Conservation (phyloP, 2,797 vertebrate species). For the Eupleurogrammus muticus region DNA sequence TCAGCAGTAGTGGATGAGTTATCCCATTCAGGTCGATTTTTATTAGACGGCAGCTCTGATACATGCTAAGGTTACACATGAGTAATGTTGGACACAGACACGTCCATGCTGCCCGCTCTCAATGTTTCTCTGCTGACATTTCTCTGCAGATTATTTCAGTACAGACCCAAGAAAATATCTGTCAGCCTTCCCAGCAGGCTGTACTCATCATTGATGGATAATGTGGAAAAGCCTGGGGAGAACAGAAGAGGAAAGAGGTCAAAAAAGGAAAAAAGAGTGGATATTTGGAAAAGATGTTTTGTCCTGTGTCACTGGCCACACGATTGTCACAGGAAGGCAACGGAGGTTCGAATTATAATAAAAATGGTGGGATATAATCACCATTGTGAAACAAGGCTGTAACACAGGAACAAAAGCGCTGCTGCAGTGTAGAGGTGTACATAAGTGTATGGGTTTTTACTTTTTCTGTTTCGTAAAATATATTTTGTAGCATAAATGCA, state of each 20-base stretch:
- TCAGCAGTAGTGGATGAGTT: constrained; percentile 63
- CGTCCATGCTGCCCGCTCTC: constrained; percentile 3
- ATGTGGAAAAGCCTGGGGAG: neutral
- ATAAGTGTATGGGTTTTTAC: too few relatives aligned
- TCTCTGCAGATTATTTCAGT: constrained; percentile 22
- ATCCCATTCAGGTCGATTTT: constrained; percentile 64
- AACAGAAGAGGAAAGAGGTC: neutral
- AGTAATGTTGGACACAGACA: constrained; percentile 20
- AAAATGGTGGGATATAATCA: too few relatives aligned
- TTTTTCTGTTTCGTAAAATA: too few relatives aligned
- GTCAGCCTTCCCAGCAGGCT: constrained; percentile 10
- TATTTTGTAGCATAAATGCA: too few relatives aligned
- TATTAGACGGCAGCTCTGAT: constrained; percentile 44
- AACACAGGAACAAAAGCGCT: too few relatives aligned
- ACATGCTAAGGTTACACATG: constrained; percentile 39
- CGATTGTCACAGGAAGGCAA: too few relatives aligned
- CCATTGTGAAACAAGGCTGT: too few relatives aligned
- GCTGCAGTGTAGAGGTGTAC: too few relatives aligned
- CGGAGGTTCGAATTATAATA: too few relatives aligned
- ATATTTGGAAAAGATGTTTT: neutral
- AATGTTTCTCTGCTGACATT: neutral
- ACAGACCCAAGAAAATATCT: constrained; percentile 9
- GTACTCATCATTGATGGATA: constrained; percentile 13
- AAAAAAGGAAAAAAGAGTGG: neutral
- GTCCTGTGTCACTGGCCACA: too few relatives aligned